Evolutionary conservation across 2,888 invertebrate genomes (phyloP).

Genomic region (Laspeyria flexula): DNA sequence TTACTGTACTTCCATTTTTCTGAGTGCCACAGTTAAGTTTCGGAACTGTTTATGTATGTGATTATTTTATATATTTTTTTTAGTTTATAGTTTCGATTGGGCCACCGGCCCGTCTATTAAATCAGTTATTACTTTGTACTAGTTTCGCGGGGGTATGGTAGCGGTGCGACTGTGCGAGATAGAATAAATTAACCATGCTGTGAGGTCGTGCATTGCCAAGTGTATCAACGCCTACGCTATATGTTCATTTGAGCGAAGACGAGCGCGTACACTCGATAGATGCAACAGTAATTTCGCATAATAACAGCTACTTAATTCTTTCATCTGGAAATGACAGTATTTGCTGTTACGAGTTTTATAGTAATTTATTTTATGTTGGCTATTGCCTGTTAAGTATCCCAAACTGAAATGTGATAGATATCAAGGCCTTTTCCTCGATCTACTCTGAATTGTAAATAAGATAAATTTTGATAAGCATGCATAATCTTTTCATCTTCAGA

Average conservation of each 20-base stretch:
- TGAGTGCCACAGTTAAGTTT: slow-evolving; percentile 78
- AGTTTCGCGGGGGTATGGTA: slow-evolving; percentile 61
- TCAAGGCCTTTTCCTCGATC: slow-evolving; percentile 74
- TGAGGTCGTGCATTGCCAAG: slow-evolving; percentile 75
- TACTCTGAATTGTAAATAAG: slow-evolving; percentile 81
- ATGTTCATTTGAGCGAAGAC: slow-evolving; percentile 83
- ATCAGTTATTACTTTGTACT: slow-evolving; percentile 51
- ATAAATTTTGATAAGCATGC: slow-evolving; percentile 69
- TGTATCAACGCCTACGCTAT: slow-evolving; percentile 74
- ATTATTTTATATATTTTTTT: slow-evolving; percentile 67
- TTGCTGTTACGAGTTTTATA: slow-evolving; percentile 57
- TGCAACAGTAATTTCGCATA: slow-evolving; percentile 77
- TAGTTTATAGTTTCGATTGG: slow-evolving; percentile 39
- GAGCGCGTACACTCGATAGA: slow-evolving; percentile 72
- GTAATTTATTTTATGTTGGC: slow-evolving; percentile 74
- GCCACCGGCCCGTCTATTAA: slow-evolving; percentile 43
- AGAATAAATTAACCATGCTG: slow-evolving; percentile 73
- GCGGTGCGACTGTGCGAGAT: slow-evolving; percentile 72
- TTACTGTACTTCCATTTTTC: slow-evolving; percentile 67
- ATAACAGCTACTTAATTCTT: slow-evolving; percentile 72
- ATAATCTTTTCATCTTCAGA: slow-evolving; percentile 66
- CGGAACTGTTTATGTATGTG: slow-evolving; percentile 71
- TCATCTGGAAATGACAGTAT: slow-evolving; percentile 67
- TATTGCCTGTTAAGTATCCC: slow-evolving; percentile 77
- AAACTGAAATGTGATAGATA: slow-evolving; percentile 79